Evolutionary conservation across 2,888 invertebrate genomes (phyloP).

Genomic region (Ecliptopera silaceata): DNA sequence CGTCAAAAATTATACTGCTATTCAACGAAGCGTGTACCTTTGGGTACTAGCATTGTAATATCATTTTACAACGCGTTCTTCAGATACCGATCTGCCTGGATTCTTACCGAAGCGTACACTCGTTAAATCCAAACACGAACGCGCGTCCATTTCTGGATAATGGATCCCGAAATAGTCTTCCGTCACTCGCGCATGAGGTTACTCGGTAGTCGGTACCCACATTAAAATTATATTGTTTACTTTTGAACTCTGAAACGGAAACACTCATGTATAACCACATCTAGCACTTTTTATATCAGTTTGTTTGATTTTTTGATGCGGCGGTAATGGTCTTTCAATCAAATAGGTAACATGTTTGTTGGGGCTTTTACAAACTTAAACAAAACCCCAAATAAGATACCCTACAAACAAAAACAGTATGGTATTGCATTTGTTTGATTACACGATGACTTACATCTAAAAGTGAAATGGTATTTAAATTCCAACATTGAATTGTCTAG

Average conservation of each 20-base stretch:
- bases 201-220: slow-evolving; percentile 34
- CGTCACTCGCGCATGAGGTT: slow-evolving; percentile 65
- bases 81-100: slow-evolving; percentile 38
- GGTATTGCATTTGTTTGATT: neutral
- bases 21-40: slow-evolving; percentile 17
- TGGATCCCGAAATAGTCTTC: slow-evolving; percentile 73
- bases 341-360: no score
- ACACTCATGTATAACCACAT: slow-evolving; percentile 1
- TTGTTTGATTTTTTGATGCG: neutral
- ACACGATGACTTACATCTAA: neutral
- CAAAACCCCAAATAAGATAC: no score
- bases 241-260: slow-evolving; percentile 33
- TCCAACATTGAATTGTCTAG: neutral
- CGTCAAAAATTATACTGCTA: slow-evolving; percentile 1
- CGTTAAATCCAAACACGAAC: slow-evolving; percentile 72
- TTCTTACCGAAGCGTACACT: slow-evolving; percentile 52
- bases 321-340: neutral
- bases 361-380: no score
- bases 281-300: neutral
- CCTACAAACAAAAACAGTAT: neutral
- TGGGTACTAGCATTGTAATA: slow-evolving; percentile 3
- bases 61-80: slow-evolving; percentile 14
- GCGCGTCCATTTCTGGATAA: slow-evolving; percentile 75
- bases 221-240: slow-evolving; percentile 36
- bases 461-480: slow-evolving; percentile 1